A percentile compares a stretch with the other conserved stretches of the same genome.
Conservation (phyloP, 2,113 vertebrate genomes). For the Cervus canadensis region DNA sequence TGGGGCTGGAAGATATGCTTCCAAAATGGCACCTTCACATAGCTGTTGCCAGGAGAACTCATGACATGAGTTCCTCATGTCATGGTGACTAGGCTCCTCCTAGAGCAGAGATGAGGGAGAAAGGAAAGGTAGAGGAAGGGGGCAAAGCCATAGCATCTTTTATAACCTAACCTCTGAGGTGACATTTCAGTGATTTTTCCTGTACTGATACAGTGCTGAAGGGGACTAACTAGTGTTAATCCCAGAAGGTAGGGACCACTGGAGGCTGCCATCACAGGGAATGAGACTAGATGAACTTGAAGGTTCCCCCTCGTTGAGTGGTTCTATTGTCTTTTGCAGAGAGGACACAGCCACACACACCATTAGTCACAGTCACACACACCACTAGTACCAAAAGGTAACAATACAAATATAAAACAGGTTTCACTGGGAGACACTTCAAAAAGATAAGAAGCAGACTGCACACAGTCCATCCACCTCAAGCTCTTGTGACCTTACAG, state of each 20-base stretch:
- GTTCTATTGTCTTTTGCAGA: not conserved
- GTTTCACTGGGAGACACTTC: not conserved
- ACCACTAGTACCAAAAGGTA: not conserved
- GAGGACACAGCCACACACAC: not conserved
- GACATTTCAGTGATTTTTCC: not conserved
- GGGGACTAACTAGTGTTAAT: not conserved
- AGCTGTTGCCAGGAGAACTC: not conserved
- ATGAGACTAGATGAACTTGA: not conserved
- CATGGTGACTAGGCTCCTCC: not conserved
- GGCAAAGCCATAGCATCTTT: not conserved
- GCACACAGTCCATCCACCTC: not conserved
- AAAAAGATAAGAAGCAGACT: not conserved
- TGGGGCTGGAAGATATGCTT: not conserved
- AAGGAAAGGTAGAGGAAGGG: not conserved
- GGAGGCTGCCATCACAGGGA: not conserved
- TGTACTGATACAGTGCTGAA: not conserved
- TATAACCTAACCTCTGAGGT: not conserved
- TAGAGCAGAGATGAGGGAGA: not conserved
- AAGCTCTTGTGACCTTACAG: not conserved
- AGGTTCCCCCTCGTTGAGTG: not conserved
- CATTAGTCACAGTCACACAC: not conserved
- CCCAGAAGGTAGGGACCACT: not conserved
- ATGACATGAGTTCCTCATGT: not conserved
- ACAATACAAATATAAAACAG: not conserved
- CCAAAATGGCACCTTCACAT: not conserved